These are phyloP conservation scores for Ferdinandea cuprea DNA, from an alignment of 2,888 invertebrate species.

Conservation along the genomic window DNA sequence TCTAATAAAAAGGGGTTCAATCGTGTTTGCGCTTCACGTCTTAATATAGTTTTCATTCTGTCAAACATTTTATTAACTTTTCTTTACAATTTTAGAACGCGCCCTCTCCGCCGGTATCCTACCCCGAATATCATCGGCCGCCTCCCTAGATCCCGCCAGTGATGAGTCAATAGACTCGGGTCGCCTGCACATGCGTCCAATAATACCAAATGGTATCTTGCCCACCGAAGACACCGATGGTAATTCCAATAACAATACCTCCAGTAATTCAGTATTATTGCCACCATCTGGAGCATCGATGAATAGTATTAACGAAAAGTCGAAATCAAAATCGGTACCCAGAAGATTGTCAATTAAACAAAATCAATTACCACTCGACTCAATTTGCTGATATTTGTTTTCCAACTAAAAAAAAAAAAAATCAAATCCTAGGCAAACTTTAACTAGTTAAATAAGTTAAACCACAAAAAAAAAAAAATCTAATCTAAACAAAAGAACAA, in stretches of 20 bases:
- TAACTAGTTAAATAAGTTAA: conserved; percentile 7
- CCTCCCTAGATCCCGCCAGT: conserved; percentile 82
- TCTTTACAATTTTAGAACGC: conserved; percentile 78
- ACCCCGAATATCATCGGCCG: conserved; percentile 81
- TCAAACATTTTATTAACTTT: neutral
- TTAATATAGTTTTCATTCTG: no score
- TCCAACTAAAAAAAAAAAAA: conserved; percentile 53
- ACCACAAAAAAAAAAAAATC: neutral
- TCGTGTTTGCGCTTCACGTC: no score
- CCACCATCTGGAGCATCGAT: conserved; percentile 76
- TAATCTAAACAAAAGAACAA: neutral
- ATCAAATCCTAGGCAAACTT: conserved; percentile 32
- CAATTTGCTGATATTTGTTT: conserved; percentile 82
- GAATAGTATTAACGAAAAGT: conserved; percentile 82
- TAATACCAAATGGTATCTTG: conserved; percentile 82
- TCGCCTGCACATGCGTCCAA: conserved; percentile 81
- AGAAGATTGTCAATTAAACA: conserved; percentile 82
- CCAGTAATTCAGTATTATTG: conserved; percentile 76
- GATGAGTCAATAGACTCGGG: conserved; percentile 82
- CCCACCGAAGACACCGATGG: conserved; percentile 77
- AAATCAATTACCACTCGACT: conserved; percentile 82
- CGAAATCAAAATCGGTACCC: conserved; percentile 79
- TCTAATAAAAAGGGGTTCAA: no score
- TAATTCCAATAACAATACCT: conserved; percentile 74
- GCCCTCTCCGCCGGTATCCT: conserved; percentile 81